These are phyloP conservation scores for Eclectus roratus DNA, from an alignment of 2,113 vertebrate species.

Conservation along the genomic window DNA sequence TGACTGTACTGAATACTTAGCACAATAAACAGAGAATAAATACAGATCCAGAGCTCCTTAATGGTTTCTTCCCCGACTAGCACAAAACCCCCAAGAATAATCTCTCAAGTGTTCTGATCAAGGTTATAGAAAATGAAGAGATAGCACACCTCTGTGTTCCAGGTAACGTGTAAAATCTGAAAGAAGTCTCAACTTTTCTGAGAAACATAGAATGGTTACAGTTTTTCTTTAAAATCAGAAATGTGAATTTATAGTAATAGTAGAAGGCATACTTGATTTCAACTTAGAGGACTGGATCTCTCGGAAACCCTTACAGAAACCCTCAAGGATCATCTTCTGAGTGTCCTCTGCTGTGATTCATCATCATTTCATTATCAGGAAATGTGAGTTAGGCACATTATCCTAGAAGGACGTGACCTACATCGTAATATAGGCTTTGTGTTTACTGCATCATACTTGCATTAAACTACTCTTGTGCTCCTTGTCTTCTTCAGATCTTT, in stretches of 20 bases:
- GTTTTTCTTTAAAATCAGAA: background rate
- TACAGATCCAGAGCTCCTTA: background rate
- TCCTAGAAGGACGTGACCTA: slow-evolving; percentile 32
- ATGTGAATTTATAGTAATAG: background rate
- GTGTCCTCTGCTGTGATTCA: slow-evolving; percentile 40
- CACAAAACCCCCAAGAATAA: background rate
- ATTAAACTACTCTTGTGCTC: background rate
- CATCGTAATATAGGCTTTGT: background rate
- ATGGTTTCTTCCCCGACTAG: background rate
- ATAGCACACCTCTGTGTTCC: background rate
- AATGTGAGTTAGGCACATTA: slow-evolving; percentile 18
- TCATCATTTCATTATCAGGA: slow-evolving; percentile 50
- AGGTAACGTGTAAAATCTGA: background rate
- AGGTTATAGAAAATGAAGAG: background rate
- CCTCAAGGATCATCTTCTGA: slow-evolving; percentile 22
- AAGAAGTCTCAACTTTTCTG: background rate
- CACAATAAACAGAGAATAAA: background rate
- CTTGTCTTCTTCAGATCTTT: slow-evolving; percentile 27
- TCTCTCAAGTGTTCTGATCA: background rate
- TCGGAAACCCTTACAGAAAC: slow-evolving; percentile 5
- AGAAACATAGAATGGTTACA: background rate
- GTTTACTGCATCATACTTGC: slow-evolving; percentile 18
- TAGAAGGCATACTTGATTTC: slow-evolving; percentile 5
- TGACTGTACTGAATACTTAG: background rate
- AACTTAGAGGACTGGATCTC: background rate